Conservation (phyloP, 2,797 vertebrate species). For the Sebastes goodei region DNA sequence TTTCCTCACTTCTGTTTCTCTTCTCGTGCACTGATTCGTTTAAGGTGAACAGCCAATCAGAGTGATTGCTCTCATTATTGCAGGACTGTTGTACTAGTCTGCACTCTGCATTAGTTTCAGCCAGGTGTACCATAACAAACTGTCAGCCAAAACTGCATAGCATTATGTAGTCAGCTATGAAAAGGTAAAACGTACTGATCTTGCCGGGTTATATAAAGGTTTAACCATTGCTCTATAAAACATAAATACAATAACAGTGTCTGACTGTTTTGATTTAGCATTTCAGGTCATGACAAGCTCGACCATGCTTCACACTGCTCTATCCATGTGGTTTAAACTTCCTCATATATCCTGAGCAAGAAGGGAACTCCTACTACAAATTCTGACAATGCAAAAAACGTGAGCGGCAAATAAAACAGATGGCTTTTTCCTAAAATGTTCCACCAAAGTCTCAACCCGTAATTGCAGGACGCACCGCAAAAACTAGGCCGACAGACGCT, state of each 20-base stretch:
- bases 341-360: background rate
- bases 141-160: background rate
- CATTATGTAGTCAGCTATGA: background rate
- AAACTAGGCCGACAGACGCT: too few relatives aligned
- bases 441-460: conserved; percentile 37
- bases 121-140: background rate
- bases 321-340: background rate
- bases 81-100: background rate
- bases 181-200: background rate
- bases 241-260: background rate
- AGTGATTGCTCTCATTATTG: background rate
- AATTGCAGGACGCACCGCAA: conserved; percentile 22
- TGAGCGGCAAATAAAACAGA: conserved; percentile 38
- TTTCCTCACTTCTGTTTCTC: too few relatives aligned
- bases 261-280: background rate
- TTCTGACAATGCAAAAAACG: background rate
- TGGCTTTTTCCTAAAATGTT: conserved; percentile 50
- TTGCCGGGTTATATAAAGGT: background rate
- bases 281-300: background rate
- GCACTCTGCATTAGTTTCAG: background rate
- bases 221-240: background rate
- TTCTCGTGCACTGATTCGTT: too few relatives aligned
- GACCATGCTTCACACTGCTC: background rate
- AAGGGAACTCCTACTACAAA: background rate
- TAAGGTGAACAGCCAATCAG: too few relatives aligned